Evolutionary conservation across 1,140 invertebrate species (phyloP), one percentile per base, ranked within the genome.

Genomic region (Anagrus nilaparvatae): DNA sequence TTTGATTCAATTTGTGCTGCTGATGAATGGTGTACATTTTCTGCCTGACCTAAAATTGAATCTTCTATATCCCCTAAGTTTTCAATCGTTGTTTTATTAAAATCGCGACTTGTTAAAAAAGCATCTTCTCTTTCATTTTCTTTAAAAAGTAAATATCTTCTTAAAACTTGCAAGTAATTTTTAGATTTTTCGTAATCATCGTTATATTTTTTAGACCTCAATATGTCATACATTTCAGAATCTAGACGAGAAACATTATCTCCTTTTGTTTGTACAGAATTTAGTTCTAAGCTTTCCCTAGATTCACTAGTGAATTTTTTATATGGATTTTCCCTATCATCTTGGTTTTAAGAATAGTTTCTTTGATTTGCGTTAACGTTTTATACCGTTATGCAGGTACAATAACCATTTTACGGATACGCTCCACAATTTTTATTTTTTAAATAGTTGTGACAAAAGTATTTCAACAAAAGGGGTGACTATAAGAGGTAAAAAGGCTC

Each of bases 371-470:
- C n/a, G n/a, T n/a, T n/a, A n/a, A n/a, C n/a, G n/a, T n/a, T n/a
- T n/a, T n/a, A n/a, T n/a, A n/a, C n/a, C n/a, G n/a, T n/a, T 49
- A 43, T 13, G 12, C 20, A 0, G 47, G 47, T 14, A 46, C 19
- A 10, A 49, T 18, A 13, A 49, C 30, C 47, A 49, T 49, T 40
- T 49, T 49, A 23, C 25, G 42, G 3, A 29, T 31, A 14, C 44
- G 28, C 21, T 49, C 48, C 44, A 49, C 41, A 30, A 23, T 30
- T 32, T 13, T 28, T 17, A 40, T 28, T 28, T 23, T n/a, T n/a
- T n/a, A n/a, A 5, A 9, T 30, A 8, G 27, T 3, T 40, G 10
- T 30, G 17, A 12, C 36, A 9, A 39, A 17, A 30, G n/a, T 19
- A 17, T n/a, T 3, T 4, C 17, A 5, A 41, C 6, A 31, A 41